A percentile compares a stretch with the other conserved stretches of the same genome.
Evolutionary conservation across 2,797 vertebrate genomes (phyloP).

Genomic region (Apogon talboti): DNA sequence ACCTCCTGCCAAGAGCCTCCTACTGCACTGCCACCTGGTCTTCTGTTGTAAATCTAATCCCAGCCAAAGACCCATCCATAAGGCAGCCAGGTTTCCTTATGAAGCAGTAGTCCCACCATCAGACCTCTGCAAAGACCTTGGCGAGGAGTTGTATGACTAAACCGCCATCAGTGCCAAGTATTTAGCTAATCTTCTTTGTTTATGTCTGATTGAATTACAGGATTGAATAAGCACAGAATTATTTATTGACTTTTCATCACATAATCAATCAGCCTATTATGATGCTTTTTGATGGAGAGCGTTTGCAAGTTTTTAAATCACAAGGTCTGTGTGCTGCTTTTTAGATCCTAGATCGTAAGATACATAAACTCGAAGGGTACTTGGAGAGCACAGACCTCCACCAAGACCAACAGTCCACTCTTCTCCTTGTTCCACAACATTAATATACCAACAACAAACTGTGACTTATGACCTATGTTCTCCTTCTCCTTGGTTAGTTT

Average conservation of each 20-base stretch:
- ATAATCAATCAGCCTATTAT: constrained; percentile 26
- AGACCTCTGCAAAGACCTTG: constrained; percentile 60
- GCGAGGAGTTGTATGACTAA: constrained; percentile 53
- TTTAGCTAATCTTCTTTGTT: constrained; percentile 66
- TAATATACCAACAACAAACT: too few relatives aligned
- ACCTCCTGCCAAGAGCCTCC: constrained; percentile 72
- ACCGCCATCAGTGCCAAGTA: constrained; percentile 40
- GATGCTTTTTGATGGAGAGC: constrained; percentile 20
- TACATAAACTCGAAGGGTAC: too few relatives aligned
- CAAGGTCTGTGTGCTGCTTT: not conserved
- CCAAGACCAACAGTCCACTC: too few relatives aligned
- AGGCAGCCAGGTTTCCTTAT: constrained; percentile 58
- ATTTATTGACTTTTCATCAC: constrained; percentile 29
- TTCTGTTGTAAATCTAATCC: constrained; percentile 63
- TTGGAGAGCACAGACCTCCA: too few relatives aligned
- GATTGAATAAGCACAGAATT: constrained; percentile 49
- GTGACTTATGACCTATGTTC: too few relatives aligned
- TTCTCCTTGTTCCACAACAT: too few relatives aligned
- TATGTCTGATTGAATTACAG: constrained; percentile 58
- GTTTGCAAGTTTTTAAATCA: constrained; percentile 12
- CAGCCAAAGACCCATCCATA: constrained; percentile 61
- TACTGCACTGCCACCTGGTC: constrained; percentile 76
- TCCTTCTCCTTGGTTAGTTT: too few relatives aligned
- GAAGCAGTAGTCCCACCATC: constrained; percentile 51
- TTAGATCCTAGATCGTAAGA: not conserved